Percentiles rank a stretch among this genome's conserved stretches.
Evolutionary conservation across 2,113 vertebrate species (phyloP).

Genomic region (Artemisiospiza belli): DNA sequence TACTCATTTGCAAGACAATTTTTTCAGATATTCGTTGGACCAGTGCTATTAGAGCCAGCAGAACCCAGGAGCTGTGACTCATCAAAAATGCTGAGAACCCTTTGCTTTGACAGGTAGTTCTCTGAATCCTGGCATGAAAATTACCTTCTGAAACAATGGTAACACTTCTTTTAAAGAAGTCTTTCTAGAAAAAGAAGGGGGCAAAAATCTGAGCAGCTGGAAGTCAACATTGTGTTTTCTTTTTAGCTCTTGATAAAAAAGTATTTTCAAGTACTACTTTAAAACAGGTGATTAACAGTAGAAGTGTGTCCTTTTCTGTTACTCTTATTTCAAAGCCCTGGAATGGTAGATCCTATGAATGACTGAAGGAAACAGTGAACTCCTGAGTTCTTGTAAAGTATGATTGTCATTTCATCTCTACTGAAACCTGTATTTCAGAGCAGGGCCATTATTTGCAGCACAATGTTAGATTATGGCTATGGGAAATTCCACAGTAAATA

Average conservation of each 20-base stretch:
- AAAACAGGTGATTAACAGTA: neutral
- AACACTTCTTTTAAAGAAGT: neutral
- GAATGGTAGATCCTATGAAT: neutral
- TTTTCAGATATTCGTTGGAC: neutral
- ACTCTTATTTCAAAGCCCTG: neutral
- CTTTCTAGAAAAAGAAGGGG: neutral
- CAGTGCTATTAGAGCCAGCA: neutral
- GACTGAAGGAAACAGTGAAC: neutral
- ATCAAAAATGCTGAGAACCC: neutral
- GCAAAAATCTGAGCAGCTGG: neutral
- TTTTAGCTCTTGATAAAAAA: neutral
- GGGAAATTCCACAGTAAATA: neutral
- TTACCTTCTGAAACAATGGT: neutral
- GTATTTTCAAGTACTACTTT: neutral
- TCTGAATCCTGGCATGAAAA: neutral
- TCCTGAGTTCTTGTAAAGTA: neutral
- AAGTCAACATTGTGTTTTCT: neutral
- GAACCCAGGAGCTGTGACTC: neutral
- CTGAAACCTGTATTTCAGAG: neutral
- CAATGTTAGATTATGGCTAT: neutral
- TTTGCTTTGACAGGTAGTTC: neutral
- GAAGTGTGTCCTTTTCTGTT: neutral
- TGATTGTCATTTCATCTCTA: neutral
- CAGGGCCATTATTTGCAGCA: neutral
- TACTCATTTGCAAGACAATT: fast-evolving